Evolutionary conservation across 2,888 invertebrate genomes (phyloP), one percentile per base, ranked within the genome.

Genomic region (Argyresthia albistria): DNA sequence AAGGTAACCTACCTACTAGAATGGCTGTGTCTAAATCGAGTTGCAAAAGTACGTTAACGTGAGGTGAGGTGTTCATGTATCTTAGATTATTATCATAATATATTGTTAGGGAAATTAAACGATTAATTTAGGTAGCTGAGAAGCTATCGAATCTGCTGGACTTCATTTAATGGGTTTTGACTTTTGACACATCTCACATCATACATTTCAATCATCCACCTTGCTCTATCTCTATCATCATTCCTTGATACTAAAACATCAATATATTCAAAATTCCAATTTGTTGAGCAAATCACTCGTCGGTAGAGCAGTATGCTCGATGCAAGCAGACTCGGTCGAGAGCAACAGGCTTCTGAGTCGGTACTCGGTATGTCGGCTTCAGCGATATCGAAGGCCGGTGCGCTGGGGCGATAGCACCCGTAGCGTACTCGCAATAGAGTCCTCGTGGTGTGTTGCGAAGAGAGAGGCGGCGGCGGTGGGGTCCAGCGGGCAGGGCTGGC

Each of bases 321-420:
- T 35, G 37, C 36, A 48, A 9, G 37, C 14, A 48, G 48, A 48
- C 48, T 45, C 4, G 4, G 45, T 4, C 6, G 15, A 48, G 48
- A 14, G 37, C 37, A 48, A 48, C 50, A 43, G 50, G 45, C 51
- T 45, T 51, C 51, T 11, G 36, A 51, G 51, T 51, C 14, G 51
- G 52, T 55, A 55, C n/a, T 51, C 14, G 51, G 25, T 6, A 25
- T 54, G 48, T 54, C 52, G 52, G 51, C 45, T 52, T 67, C 65
- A 63, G 66, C 66, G 67, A 65, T 70, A 70, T 62, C 66, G 78
- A 77, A 81, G 83, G 80, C 79, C 80, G 75, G 80, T 78, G 82
- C n/a, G n/a, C 80, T 80, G 76, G 72, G 76, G 80, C 76, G 80
- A 76, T 74, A 76, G 73, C 72, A 73, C 69, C 82, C 81, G 80